Conservation (phyloP, 2,113 vertebrate species). For the Gila orcuttii region DNA sequence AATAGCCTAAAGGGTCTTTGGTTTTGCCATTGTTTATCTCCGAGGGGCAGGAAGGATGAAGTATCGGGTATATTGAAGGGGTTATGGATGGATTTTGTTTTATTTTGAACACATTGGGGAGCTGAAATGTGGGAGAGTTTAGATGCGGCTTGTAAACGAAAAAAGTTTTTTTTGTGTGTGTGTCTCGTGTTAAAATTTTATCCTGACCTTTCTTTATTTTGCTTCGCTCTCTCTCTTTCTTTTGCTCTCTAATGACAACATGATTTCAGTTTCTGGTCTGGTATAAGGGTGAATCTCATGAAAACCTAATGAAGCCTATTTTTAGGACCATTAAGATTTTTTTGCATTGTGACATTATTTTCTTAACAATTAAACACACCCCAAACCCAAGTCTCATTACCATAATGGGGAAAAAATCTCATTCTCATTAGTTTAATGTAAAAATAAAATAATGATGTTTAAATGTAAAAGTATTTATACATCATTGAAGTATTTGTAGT, state of each 20-base stretch:
- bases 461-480: neutral
- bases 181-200: neutral
- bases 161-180: neutral
- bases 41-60: neutral
- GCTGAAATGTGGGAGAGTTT: neutral
- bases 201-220: constrained; percentile 6
- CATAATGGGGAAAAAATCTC: neutral
- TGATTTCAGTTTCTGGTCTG: neutral
- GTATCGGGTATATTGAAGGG: neutral
- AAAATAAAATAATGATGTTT: neutral
- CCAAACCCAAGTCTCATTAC: neutral
- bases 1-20: neutral
- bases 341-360: neutral
- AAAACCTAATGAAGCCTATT: constrained; percentile 27
- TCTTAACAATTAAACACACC: constrained; percentile 5
- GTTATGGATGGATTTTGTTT: neutral
- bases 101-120: neutral
- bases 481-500: neutral
- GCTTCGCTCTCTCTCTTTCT: neutral
- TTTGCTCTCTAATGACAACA: constrained; percentile 1
- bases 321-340: neutral
- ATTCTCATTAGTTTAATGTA: neutral
- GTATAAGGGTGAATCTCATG: neutral
- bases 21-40: constrained; percentile 14
- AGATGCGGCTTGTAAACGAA: neutral